Conservation (phyloP, 2,797 vertebrate species). For the Mastacembelus armatus region DNA sequence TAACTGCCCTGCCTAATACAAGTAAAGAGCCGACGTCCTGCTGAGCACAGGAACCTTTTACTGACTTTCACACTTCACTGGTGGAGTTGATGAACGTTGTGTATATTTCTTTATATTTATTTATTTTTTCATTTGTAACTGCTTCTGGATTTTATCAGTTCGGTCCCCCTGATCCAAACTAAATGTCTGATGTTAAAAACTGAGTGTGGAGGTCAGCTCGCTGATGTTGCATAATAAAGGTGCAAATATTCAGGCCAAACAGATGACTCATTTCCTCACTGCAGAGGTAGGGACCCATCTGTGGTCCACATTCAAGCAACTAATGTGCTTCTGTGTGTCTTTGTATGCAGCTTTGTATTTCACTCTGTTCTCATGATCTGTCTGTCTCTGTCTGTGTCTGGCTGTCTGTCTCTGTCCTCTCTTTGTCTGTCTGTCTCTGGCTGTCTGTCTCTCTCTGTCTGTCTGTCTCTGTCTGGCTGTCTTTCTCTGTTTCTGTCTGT, state of each 20-base stretch:
- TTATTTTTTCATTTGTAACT: neutral
- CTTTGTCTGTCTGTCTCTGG: too few relatives aligned
- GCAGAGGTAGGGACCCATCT: conserved; percentile 46
- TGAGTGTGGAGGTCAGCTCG: conserved; percentile 26
- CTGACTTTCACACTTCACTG: neutral
- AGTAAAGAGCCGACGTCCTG: too few relatives aligned
- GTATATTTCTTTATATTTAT: neutral
- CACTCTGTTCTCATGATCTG: neutral
- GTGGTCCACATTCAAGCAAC: conserved; percentile 36
- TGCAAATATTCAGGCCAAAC: conserved; percentile 54
- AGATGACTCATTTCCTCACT: conserved; percentile 63
- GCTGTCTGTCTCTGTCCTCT: too few relatives aligned
- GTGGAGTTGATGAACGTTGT: conserved; percentile 11
- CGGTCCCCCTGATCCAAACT: conserved; percentile 25
- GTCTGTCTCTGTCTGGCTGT: too few relatives aligned
- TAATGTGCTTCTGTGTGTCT: conserved; percentile 21
- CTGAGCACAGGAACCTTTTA: neutral
- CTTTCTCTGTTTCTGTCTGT: too few relatives aligned
- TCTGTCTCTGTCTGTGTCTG: neutral
- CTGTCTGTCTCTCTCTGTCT: too few relatives aligned
- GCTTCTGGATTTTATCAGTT: conserved; percentile 4
- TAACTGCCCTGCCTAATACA: too few relatives aligned
- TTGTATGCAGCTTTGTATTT: conserved; percentile 6
- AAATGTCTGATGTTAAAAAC: conserved; percentile 57
- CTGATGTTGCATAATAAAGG: conserved; percentile 54